Base-by-base conservation (phyloP, 1,140 invertebrate species). In the Cheumatopsyche charites region DNA sequence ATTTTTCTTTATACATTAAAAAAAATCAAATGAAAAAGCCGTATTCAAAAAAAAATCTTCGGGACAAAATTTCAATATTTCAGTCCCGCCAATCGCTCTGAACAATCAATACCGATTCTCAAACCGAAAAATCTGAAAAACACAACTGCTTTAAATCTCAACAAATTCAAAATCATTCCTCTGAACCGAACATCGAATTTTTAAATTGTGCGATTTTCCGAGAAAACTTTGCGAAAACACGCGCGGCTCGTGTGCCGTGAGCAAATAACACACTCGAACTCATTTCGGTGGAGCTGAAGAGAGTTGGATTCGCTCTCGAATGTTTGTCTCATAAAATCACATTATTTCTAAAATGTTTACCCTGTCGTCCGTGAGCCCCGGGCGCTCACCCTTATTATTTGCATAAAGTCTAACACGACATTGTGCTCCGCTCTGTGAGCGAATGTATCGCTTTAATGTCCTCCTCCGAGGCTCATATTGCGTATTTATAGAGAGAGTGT, bases 371-470 rank as follows among this genome's bases (percentile, higher is more conserved):
- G 45, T 52, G 62, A 2, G 63, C 29, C 49, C 11, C 6, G 36
- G 63, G 25, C 61, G n/a, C 67, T 29, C 41, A 58, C 73, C 73
- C 68, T 67, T 68, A 49, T 63, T 74, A 74, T 74, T 74, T 71
- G 70, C 73, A 72, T 70, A 74, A 74, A 74, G 73, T 74, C 70
- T 74, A 71, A 74, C 73, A 74, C 73, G 73, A 74, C 73, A 74
- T 65, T 74, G 73, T 74, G 73, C 73, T 74, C 67, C 69, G 62
- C 71, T 73, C 29, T 36, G 29, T 70, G 72, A 61, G 25, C 72
- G 70, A 70, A 73, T 36, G 29, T 36, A 36, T 36, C 29, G 29
- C 29, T 36, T 36, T 36, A 36, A 36, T 36, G 29, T 36, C 29
- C 29, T 36, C 67, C 65, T 63, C n/a, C 58, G 15, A 25, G 71